Conservation (phyloP, 1,140 invertebrate species). For the Ptiloglossa arizonensis region DNA sequence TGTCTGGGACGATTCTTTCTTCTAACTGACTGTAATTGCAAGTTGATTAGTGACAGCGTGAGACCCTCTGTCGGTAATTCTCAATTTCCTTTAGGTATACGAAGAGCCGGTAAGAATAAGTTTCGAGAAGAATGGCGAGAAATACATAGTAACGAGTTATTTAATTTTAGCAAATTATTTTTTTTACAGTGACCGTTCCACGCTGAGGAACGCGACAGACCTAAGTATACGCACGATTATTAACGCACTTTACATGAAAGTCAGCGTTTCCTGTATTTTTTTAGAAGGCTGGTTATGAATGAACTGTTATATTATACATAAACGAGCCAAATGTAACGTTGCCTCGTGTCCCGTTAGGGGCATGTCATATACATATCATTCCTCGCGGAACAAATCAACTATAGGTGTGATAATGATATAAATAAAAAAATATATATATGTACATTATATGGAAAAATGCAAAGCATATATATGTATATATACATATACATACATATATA, state of each 20-base stretch:
- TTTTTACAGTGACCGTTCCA: conserved; percentile 12
- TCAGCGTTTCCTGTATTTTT: conserved; percentile 24
- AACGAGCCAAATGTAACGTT: conserved; percentile 38
- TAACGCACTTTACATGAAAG: conserved; percentile 30
- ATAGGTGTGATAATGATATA: conserved; percentile 74
- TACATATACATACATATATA: conserved; percentile 60
- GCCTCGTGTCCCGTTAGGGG: conserved; percentile 34
- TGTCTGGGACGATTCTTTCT: background rate
- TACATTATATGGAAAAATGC: background rate
- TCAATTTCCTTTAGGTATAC: background rate
- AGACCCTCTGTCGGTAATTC: background rate
- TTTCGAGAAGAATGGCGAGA: background rate
- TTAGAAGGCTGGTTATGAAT: conserved; percentile 39
- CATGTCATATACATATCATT: conserved; percentile 80
- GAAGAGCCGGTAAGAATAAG: background rate
- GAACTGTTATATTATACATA: conserved; percentile 27
- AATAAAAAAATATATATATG: conserved; percentile 61
- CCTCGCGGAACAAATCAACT: conserved; percentile 76
- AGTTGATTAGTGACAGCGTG: background rate
- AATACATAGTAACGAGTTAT: conserved; percentile 9
- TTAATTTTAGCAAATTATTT: conserved; percentile 32
- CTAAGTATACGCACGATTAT: conserved; percentile 38
- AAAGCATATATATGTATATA: conserved; percentile 35
- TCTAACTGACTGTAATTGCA: background rate
- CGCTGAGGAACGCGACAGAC: background rate